These are phyloP conservation scores for Acronicta psi DNA, from an alignment of 2,888 invertebrate species.

Conservation along the genomic window DNA sequence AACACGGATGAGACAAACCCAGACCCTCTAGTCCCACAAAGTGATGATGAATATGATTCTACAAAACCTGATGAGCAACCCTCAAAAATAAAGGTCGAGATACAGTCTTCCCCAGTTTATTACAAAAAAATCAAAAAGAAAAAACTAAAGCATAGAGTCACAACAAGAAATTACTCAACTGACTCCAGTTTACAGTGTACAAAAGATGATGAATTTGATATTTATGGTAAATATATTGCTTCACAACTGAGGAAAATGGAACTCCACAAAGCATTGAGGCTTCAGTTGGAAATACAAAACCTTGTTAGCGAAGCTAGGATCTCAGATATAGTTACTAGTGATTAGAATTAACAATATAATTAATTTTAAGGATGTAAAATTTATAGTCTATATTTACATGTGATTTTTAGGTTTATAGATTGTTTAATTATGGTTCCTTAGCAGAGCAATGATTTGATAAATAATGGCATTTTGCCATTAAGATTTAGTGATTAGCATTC, in stretches of 20 bases:
- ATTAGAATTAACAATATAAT: constrained; percentile 25
- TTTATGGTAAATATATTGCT: constrained; percentile 78
- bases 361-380: too few species aligned
- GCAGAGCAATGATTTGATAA: too few species aligned
- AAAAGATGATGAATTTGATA: constrained; percentile 78
- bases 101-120: constrained; percentile 45
- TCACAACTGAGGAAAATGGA: constrained; percentile 74
- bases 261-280: constrained; percentile 68
- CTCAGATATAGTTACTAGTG: constrained; percentile 59
- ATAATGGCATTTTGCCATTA: too few species aligned
- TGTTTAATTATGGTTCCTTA: too few species aligned
- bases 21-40: constrained; percentile 71
- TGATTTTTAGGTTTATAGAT: not conserved
- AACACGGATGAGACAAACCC: constrained; percentile 66
- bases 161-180: constrained; percentile 56
- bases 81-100: constrained; percentile 61
- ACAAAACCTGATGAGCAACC: constrained; percentile 53
- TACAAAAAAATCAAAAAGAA: constrained; percentile 71
- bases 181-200: constrained; percentile 51
- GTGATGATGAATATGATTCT: constrained; percentile 71
- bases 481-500: too few species aligned
- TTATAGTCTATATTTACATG: not conserved
- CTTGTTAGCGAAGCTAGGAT: constrained; percentile 75
- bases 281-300: constrained; percentile 75
- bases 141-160: constrained; percentile 64